Base-by-base conservation (phyloP, 2,888 invertebrate genomes). In the Epiperipatus broadwayi region DNA sequence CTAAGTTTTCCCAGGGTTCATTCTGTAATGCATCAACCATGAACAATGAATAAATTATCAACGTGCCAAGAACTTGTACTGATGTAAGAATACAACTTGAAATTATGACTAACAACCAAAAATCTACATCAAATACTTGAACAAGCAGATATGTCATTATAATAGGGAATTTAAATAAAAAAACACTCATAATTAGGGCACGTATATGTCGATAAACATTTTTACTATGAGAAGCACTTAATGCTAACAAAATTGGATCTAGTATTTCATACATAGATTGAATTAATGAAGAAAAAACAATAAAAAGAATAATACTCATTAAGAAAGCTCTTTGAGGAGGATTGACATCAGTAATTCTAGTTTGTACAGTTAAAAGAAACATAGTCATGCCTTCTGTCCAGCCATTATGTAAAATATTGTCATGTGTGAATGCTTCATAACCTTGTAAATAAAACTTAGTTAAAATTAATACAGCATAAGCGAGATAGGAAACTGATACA, bases 341-440 rank as follows among this genome's bases (percentile, higher is more conserved):
- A 40, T 58, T 55, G 46, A 66, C 54, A 35, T 64, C 63, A 3
- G 64, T 53, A 2, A 67, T 49, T 5, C 64, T 64, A 0, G 66
- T 65, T 52, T 67, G 66, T 1, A 63, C 46, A 2, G 65, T 63
- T 5, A 68, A 55, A 2, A 67, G 51, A n/a, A 65, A 52, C 53
- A 67, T 58, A 1, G 65, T 65, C 32, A 66, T 54, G 2, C 66
- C 66, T 49, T 67, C 68, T 2, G 66, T 61, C 57, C 64, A 64
- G 4, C 67, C 66, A 37, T 51, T 51, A 37, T 57, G 55, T 18
- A 48, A 47, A 5, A 51, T 54, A 38, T 56, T 55, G 37, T 58
- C 59, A 10, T 51, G 51, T 7, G 48, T 43, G 36, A 52, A 47
- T 5, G 52, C 57, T 15, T 52, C 50, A 35, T 53, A 48, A 5